phyloP scores from a whole-genome alignment of 2,888 invertebrate genomes.

The Sesia apiformis region DNA sequence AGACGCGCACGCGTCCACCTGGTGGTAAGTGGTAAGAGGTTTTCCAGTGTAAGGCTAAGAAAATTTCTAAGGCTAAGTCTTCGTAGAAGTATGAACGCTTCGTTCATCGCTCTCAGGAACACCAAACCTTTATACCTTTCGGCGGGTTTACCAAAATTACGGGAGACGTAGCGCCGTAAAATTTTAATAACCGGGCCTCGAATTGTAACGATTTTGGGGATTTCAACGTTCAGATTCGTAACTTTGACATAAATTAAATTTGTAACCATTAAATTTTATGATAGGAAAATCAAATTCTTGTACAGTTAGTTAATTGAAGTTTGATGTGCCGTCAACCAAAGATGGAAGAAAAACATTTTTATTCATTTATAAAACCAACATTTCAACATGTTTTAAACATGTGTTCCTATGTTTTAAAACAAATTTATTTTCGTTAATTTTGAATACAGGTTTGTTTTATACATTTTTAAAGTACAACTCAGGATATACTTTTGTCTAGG shows the following conservation, averaged over 20 bases:
- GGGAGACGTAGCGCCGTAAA: slow-evolving; percentile 8
- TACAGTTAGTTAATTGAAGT: slow-evolving; percentile 17
- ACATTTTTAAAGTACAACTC: no score
- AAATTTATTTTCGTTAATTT: no score
- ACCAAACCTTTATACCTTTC: neutral
- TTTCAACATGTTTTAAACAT: no score
- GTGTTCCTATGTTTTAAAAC: no score
- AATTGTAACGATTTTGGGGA: slow-evolving; percentile 15
- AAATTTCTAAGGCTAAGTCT: no score
- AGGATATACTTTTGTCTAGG: no score
- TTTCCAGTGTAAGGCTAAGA: no score
- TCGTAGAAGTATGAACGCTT: no score
- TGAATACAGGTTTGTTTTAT: no score
- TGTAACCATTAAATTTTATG: slow-evolving; percentile 12
- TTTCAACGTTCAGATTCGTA: slow-evolving; percentile 18
- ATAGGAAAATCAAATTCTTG: slow-evolving; percentile 11
- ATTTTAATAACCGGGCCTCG: slow-evolving; percentile 15
- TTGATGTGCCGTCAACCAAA: slow-evolving; percentile 4
- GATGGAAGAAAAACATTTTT: neutral
- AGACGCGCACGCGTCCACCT: no score
- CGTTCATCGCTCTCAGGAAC: neutral
- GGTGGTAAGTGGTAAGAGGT: no score
- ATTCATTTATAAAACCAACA: no score
- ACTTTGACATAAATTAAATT: slow-evolving; percentile 21
- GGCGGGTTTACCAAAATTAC: neutral